Evolutionary conservation across 2,113 vertebrate species (phyloP), one percentile per base, ranked within the genome.

Genomic region (Paralichthys olivaceus): DNA sequence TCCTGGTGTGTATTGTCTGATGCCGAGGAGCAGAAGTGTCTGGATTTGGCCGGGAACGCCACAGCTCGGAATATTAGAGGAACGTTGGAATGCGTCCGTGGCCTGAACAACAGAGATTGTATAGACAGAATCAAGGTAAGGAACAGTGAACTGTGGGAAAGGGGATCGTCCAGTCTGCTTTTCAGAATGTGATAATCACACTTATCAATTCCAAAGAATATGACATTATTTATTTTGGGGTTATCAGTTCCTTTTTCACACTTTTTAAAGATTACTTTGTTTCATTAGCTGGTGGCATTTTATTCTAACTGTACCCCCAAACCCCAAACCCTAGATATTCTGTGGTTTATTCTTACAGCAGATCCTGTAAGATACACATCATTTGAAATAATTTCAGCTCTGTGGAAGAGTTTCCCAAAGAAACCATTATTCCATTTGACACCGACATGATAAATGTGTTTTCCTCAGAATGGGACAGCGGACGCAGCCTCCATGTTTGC

Each of bases 121-220:
- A 94, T 95, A 84, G 76, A 90, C 19, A 94, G 88, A 86, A 95
- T 95, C 63, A 94, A 94, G 93, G 94, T 95, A 85, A 8, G 11
- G 43, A 14, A 68, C 8, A 8, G 14, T 13, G 51, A 20, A n/a
- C 34, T 37, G 34, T 15, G 19, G 45, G 43, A 19, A 56, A 57
- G 6, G 9, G 53, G 17, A 72, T 62, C 71, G n/a, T 28, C 20
- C 17, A 25, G 22, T 29, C 25, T 66, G 26, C 15, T 17, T 32
- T 69, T 57, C 1, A 57, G 37, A 49, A 61, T 23, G 2, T 61
- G 2, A 40, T 60, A 3, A 19, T 43, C 40, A 4, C 4, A 14
- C 40, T 43, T 14, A 34, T 12, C 37, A 40, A 2, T 40, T 40
- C 12, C 37, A 40, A 40, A 40, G 37, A 40, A 40, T 40, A 40